A percentile compares a stretch with the other conserved stretches of the same genome.
These are phyloP conservation scores for Pinctada fucata DNA, from an alignment of 2,888 invertebrate species.

Conservation along the genomic window DNA sequence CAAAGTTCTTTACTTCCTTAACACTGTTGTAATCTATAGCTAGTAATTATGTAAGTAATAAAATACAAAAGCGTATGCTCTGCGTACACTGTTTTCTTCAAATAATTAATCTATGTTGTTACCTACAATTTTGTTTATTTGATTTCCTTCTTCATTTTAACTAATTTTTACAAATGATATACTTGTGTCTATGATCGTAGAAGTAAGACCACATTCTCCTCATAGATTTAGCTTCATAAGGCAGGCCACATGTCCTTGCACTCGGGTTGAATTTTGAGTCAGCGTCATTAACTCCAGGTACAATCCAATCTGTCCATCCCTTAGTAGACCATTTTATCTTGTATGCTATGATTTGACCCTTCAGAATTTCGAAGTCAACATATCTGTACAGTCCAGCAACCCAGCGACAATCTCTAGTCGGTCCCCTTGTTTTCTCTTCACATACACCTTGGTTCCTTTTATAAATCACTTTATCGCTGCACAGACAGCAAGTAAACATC, in stretches of 20 bases:
- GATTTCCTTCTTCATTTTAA: too few species aligned
- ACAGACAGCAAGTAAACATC: too few species aligned
- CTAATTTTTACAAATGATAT: constrained; percentile 28
- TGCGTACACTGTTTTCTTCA: too few species aligned
- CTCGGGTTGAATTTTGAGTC: constrained; percentile 30
- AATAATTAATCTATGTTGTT: too few species aligned
- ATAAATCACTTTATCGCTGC: neutral
- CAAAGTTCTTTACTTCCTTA: too few species aligned
- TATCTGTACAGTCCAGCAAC: constrained; percentile 29
- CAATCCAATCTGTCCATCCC: constrained; percentile 34
- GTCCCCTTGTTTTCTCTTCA: constrained; percentile 4
- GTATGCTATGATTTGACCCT: constrained; percentile 36
- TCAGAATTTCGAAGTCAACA: constrained; percentile 17
- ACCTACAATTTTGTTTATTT: too few species aligned
- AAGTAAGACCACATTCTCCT: constrained; percentile 37
- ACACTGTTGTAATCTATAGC: too few species aligned
- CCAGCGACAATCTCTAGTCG: constrained; percentile 32
- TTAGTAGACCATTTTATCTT: constrained; percentile 37
- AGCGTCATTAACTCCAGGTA: constrained; percentile 39
- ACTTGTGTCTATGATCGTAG: constrained; percentile 41
- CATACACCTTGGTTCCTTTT: constrained; percentile 20
- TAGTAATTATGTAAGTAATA: too few species aligned
- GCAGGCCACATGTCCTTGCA: neutral
- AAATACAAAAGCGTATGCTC: too few species aligned
- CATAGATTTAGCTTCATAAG: constrained; percentile 18